A percentile compares a stretch with the other conserved stretches of the same genome.
Conservation (phyloP, 2,888 invertebrate species). For the Tetranychus piercei region DNA sequence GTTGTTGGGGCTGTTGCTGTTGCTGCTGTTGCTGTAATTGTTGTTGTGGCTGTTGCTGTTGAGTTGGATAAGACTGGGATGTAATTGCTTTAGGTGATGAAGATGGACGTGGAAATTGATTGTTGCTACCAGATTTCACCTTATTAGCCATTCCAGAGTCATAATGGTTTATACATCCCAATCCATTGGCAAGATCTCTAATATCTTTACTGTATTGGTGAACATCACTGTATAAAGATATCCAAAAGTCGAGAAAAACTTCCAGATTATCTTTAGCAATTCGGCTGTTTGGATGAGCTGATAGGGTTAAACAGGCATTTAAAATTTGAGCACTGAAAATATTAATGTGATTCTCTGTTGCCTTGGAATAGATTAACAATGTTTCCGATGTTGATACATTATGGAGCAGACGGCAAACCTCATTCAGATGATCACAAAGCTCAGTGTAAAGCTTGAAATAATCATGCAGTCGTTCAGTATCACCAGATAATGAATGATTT, state of each 20-base stretch:
- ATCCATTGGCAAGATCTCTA: constrained; percentile 14
- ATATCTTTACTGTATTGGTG: constrained; percentile 31
- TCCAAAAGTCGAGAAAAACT: constrained; percentile 86
- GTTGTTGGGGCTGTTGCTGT: background rate
- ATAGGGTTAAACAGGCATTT: constrained; percentile 76
- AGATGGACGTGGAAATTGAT: background rate
- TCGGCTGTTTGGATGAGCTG: constrained; percentile 74
- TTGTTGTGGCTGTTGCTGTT: background rate
- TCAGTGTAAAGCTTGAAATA: constrained; percentile 86
- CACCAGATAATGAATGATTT: constrained; percentile 53
- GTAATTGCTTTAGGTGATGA: background rate
- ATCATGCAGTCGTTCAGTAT: constrained; percentile 75
- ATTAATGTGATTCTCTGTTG: constrained; percentile 80
- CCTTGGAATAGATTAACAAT: constrained; percentile 83
- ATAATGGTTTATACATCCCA: background rate
- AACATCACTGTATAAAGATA: constrained; percentile 77
- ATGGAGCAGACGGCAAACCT: constrained; percentile 65
- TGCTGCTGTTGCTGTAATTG: background rate
- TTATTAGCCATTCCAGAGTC: background rate
- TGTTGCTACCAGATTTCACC: too few species aligned
- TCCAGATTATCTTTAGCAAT: constrained; percentile 54
- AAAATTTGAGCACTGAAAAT: constrained; percentile 87
- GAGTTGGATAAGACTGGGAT: background rate
- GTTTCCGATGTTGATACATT: constrained; percentile 88
- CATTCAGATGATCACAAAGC: constrained; percentile 51